phyloP scores from a whole-genome alignment of 2,113 vertebrate species.

The Electrona antarctica region DNA sequence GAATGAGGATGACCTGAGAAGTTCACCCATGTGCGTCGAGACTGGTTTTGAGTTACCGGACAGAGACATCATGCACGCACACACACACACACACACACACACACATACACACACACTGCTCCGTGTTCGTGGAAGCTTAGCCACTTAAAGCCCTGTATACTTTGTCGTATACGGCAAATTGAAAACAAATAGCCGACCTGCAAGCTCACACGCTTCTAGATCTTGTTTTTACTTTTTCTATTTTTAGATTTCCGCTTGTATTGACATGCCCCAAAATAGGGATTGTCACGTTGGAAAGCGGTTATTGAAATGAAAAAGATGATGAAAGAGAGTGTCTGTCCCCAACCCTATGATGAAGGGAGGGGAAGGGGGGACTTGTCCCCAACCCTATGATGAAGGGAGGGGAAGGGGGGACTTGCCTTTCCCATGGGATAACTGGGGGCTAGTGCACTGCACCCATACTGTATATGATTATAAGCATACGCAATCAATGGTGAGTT shows the following conservation, averaged over 20 bases:
- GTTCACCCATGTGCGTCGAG: not conserved
- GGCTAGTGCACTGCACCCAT: not conserved
- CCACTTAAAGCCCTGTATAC: too few species aligned
- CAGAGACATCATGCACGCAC: constrained; percentile 8
- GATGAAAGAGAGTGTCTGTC: too few species aligned
- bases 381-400: constrained; percentile 1
- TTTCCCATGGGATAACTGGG: constrained; percentile 38
- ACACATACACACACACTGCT: not conserved
- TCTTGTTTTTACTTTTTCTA: too few species aligned
- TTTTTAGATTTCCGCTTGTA: too few species aligned
- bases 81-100: not conserved
- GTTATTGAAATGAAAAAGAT: too few species aligned
- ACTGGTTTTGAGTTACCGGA: not conserved
- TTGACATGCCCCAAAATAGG: too few species aligned
- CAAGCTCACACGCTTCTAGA: too few species aligned
- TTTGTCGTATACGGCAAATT: too few species aligned
- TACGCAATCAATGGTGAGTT: constrained; percentile 45
- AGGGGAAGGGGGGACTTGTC: not conserved
- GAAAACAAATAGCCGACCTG: too few species aligned
- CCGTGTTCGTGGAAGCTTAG: too few species aligned
- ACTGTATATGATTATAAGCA: constrained; percentile 37
- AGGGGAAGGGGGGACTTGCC: not conserved
- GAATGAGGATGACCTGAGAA: constrained; percentile 4
- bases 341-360: not conserved
- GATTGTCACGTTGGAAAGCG: too few species aligned